Conservation (phyloP, 2,888 invertebrate genomes). For the Mongoloraphidia duomilia region DNA sequence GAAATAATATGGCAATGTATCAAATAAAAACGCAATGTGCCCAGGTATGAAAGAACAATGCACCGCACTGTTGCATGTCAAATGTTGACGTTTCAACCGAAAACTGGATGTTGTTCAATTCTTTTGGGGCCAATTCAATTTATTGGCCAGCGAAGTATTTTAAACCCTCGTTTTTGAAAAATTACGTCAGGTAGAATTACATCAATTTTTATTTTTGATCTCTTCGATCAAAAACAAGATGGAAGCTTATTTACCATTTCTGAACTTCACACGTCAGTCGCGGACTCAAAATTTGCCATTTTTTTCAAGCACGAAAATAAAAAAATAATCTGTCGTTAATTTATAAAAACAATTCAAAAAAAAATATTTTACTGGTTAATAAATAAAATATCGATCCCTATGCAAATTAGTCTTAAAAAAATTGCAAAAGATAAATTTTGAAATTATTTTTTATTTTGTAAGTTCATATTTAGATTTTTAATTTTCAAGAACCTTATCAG, state of each 20-base stretch:
- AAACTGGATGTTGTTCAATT: too few species aligned
- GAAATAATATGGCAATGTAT: not conserved
- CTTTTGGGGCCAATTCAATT: too few species aligned
- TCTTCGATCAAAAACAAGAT: too few species aligned
- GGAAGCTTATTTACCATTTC: too few species aligned
- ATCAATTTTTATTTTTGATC: too few species aligned
- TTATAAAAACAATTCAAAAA: not conserved
- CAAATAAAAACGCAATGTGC: not conserved
- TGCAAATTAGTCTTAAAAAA: not conserved
- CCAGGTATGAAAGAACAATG: not conserved
- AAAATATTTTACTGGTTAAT: not conserved
- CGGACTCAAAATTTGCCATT: too few species aligned
- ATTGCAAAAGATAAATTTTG: not conserved
- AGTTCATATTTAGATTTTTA: not conserved
- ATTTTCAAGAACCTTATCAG: too few species aligned
- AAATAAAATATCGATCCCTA: not conserved
- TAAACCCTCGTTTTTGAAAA: too few species aligned
- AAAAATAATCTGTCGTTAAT: not conserved
- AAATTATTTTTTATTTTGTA: not conserved
- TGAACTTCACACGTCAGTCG: too few species aligned
- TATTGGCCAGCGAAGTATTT: too few species aligned
- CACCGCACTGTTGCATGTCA: constrained; percentile 3
- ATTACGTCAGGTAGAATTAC: too few species aligned
- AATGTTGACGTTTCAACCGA: not conserved
- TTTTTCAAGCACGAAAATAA: not conserved